Conservation (phyloP, 2,113 vertebrate genomes). For the mouse (Mus musculus) region DNA sequence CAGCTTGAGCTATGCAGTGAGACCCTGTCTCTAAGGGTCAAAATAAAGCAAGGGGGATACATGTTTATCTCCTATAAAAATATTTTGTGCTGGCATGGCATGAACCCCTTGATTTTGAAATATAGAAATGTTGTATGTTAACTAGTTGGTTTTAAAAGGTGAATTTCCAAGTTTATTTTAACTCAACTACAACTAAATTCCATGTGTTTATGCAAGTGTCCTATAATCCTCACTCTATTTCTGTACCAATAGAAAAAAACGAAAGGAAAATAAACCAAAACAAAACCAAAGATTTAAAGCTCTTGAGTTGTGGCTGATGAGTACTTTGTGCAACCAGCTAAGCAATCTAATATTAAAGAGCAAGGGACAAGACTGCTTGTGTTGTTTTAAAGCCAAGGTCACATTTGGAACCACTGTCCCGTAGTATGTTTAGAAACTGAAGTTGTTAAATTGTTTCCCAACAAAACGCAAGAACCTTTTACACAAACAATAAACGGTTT, state of each 20-base stretch:
- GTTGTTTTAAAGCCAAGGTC: conserved; percentile 68
- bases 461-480: conserved; percentile 60
- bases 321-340: neutral
- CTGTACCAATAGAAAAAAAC: neutral
- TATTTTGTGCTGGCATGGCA: neutral
- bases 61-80: neutral
- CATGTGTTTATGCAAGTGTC: neutral
- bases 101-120: neutral
- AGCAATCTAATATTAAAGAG: neutral
- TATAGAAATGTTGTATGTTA: neutral
- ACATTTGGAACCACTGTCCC: conserved; percentile 56
- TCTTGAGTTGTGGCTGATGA: neutral
- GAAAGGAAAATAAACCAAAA: neutral
- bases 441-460: conserved; percentile 53
- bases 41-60: neutral
- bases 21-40: neutral
- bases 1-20: neutral
- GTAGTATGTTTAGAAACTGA: conserved; percentile 62
- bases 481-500: conserved; percentile 70
- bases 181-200: neutral
- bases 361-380: neutral
- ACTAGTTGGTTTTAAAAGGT: neutral
- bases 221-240: neutral
- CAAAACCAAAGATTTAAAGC: neutral
- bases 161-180: neutral